Base-by-base conservation (phyloP, 2,888 invertebrate species). In the Arenicola marina region DNA sequence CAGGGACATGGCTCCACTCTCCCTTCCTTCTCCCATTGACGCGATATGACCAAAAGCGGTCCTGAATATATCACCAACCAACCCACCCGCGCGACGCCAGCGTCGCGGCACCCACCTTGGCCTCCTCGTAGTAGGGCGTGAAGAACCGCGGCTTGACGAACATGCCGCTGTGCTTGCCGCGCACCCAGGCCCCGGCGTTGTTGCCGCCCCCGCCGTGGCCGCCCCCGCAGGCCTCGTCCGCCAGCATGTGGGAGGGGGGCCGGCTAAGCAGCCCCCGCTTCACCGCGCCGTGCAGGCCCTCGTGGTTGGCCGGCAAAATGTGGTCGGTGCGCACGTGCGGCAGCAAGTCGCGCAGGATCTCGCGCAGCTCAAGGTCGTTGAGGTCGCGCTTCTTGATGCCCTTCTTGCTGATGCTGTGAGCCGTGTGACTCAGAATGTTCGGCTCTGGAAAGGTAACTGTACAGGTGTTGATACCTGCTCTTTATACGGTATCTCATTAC, bases 81-180 rank as follows among this genome's bases (percentile, higher is more conserved):
- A n/a, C n/a, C n/a, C n/a, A n/a, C n/a, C n/a, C n/a, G n/a, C n/a
- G n/a, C n/a, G n/a, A n/a, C n/a, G n/a, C n/a, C n/a, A n/a, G n/a
- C n/a, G n/a, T n/a, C n/a, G n/a, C n/a, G n/a, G n/a, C n/a, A 48
- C 48, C 7, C 74, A 91, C 91, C 88, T 95, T 95, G 15, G 93
- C 89, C 86, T 95, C 96, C 81, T 96, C 95, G 75, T 92, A 92
- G 83, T 95, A 95, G 44, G 96, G 95, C 87, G 92, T 90, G 85
- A 95, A 97, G 67, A 95, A 88, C 51, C 97, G 87, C 56, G 96
- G 94, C 71, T 93, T 89, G 4, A 93, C 89, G 72, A 78, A 85
- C 63, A 83, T 76, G 21, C 83, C 83, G 60, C 76, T 80, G 70
- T 78, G 77, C 18, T 59, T 31, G 60, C 78, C 80, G 32, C 82